A percentile compares a stretch with the other conserved stretches of the same genome.
Evolutionary conservation across 2,888 invertebrate species (phyloP).

Genomic region (Synergus itoensis): DNA sequence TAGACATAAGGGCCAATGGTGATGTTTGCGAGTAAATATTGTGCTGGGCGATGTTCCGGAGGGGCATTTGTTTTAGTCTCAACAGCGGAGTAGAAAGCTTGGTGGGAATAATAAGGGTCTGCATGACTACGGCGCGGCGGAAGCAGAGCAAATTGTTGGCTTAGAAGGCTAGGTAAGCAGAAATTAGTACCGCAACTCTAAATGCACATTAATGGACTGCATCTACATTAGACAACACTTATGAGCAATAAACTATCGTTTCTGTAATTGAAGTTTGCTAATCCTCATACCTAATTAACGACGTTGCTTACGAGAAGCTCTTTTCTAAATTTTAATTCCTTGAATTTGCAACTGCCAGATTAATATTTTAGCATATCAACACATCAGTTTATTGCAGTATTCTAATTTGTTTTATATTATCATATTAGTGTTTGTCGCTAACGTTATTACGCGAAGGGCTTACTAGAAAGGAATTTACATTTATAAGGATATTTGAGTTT

Average conservation of each 20-base stretch:
- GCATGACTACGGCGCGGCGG: too few species aligned
- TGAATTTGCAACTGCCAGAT: background rate
- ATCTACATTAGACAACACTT: background rate
- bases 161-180: conserved; percentile 16
- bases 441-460: too few species aligned
- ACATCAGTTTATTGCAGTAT: background rate
- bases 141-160: conserved; percentile 15
- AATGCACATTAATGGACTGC: conserved; percentile 1
- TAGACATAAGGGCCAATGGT: conserved; percentile 22
- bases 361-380: background rate
- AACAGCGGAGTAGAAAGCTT: conserved; percentile 46
- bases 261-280: background rate
- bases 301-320: background rate
- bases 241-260: background rate
- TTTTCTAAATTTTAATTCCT: too few species aligned
- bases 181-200: background rate
- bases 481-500: too few species aligned
- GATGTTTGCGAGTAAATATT: conserved; percentile 64
- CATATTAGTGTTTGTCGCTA: too few species aligned
- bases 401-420: too few species aligned
- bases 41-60: conserved; percentile 51
- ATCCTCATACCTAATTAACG: too few species aligned
- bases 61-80: conserved; percentile 54
- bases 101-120: conserved; percentile 44
- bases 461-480: too few species aligned